phyloP scores from a whole-genome alignment of 2,797 vertebrate genomes.

The Thripadectes ignobilis region DNA sequence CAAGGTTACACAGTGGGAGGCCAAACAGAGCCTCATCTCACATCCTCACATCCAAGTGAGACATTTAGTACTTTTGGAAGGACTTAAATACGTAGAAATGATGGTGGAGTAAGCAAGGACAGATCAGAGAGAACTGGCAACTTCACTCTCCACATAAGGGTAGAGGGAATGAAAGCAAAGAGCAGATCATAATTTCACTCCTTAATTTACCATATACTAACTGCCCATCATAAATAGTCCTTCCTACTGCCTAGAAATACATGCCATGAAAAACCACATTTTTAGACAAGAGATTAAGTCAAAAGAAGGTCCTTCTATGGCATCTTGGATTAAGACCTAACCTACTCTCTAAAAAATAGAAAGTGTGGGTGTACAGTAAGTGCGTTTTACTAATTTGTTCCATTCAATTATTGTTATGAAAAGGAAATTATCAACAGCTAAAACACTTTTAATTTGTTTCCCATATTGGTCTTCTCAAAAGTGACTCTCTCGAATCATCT shows the following conservation, averaged over 20 bases:
- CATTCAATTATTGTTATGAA: background rate
- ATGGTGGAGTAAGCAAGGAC: background rate
- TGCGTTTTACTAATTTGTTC: conserved; percentile 52
- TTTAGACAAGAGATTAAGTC: background rate
- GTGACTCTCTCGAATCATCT: background rate
- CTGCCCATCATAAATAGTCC: background rate
- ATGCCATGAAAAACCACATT: background rate
- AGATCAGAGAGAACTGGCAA: background rate
- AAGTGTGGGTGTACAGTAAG: background rate
- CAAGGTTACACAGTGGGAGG: background rate
- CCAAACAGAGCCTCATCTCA: background rate
- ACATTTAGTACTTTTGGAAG: background rate
- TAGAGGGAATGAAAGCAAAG: background rate
- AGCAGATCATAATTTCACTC: background rate
- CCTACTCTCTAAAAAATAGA: background rate
- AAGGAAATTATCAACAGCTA: conserved; percentile 14
- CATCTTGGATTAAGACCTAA: background rate
- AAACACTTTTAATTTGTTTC: conserved; percentile 30
- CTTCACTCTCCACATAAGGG: background rate
- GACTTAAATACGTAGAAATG: background rate
- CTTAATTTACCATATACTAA: background rate
- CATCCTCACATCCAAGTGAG: background rate
- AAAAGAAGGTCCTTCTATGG: background rate
- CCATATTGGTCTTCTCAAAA: conserved; percentile 7
- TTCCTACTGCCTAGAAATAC: background rate